phyloP scores from a whole-genome alignment of 1,140 invertebrate species.

The Varroa destructor region DNA sequence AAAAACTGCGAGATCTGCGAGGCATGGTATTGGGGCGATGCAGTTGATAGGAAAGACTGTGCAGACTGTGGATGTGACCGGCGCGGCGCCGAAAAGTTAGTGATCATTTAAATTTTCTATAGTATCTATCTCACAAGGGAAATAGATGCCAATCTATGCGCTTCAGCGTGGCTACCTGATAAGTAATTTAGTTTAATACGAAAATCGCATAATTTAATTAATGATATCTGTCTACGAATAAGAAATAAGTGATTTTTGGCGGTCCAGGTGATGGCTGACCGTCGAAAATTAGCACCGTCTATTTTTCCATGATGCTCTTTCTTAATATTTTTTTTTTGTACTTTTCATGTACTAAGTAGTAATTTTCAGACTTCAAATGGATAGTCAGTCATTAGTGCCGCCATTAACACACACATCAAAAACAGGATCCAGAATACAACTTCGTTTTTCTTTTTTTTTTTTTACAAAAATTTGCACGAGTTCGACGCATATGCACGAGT shows the following conservation, averaged over 20 bases:
- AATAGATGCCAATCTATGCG: neutral
- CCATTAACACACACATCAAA: too few relatives aligned
- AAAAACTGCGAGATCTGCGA: slow-evolving; percentile 71
- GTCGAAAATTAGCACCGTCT: neutral
- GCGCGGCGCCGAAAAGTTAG: slow-evolving; percentile 46
- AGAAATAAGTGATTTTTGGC: neutral
- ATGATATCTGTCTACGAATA: too few relatives aligned
- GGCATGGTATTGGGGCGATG: slow-evolving; percentile 81
- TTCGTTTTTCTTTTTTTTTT: neutral
- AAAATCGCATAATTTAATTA: too few relatives aligned
- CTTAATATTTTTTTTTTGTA: too few relatives aligned
- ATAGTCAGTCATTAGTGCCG: too few relatives aligned
- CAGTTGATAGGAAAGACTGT: slow-evolving; percentile 74
- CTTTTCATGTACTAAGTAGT: too few relatives aligned
- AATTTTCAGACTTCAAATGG: too few relatives aligned
- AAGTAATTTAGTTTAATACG: too few relatives aligned
- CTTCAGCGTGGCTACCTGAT: too few relatives aligned
- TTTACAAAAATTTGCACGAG: neutral
- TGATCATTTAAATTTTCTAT: slow-evolving; percentile 29
- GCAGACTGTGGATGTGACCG: slow-evolving; percentile 12
- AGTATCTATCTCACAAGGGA: neutral
- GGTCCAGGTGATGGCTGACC: slow-evolving; percentile 29
- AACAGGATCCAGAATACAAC: too few relatives aligned
- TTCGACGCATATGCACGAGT: too few relatives aligned
- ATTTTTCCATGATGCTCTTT: too few relatives aligned